A percentile compares a stretch with the other conserved stretches of the same genome.
Evolutionary conservation across 92 coral and sea anemone species (phyloP).

Genomic region (Paramuricea clavata): DNA sequence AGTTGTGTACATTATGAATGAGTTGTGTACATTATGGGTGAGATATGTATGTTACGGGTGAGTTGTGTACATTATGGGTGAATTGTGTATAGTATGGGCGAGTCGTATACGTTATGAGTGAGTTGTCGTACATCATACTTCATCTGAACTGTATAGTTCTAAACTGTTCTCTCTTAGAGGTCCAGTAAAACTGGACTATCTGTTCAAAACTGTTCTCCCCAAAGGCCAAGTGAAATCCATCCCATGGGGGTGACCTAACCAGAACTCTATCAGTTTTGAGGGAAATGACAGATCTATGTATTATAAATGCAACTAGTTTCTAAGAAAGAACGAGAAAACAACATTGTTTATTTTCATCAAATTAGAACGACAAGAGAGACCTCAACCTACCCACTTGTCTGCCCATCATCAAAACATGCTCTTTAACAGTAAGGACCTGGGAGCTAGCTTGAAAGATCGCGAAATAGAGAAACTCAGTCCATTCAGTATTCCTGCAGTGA

Average conservation of each 20-base stretch:
- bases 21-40: not conserved
- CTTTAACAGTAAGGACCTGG: conserved; percentile 37
- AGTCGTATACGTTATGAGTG: not conserved
- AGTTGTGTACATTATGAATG: not conserved
- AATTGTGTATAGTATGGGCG: not conserved
- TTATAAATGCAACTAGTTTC: too few species aligned
- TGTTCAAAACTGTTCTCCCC: too few species aligned
- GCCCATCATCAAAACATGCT: conserved; percentile 33
- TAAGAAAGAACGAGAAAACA: too few species aligned
- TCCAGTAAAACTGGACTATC: too few species aligned
- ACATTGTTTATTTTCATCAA: not conserved
- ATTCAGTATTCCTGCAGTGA: conserved; percentile 21
- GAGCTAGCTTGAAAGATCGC: not conserved
- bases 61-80: not conserved
- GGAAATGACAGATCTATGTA: too few species aligned
- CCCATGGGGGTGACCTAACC: too few species aligned
- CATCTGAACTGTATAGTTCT: too few species aligned
- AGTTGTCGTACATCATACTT: not conserved
- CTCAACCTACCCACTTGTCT: conserved; percentile 4
- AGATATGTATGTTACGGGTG: too few species aligned
- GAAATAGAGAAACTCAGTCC: conserved; percentile 28
- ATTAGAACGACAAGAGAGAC: conserved; percentile 38
- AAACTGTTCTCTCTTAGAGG: too few species aligned
- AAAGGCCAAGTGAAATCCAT: too few species aligned
- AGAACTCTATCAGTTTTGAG: too few species aligned